phyloP scores from a whole-genome alignment of 2,888 invertebrate species.

The Glaucopsyche alexis region DNA sequence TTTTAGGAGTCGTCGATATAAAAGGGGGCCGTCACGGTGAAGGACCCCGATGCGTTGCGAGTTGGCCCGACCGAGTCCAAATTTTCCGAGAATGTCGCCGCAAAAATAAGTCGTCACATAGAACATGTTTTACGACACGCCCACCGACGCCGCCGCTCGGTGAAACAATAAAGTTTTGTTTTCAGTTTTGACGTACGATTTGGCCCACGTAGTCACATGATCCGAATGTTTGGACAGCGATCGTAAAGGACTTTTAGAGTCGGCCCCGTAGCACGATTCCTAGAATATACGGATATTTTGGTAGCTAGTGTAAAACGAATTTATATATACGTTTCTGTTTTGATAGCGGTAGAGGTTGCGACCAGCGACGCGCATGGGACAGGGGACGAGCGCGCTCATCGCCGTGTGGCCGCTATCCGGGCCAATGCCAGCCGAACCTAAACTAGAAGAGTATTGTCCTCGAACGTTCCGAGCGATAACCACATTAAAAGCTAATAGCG shows the following conservation, averaged over 20 bases:
- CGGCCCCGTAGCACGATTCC: not conserved
- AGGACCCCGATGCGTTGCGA: not conserved
- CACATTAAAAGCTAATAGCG: conserved; percentile 52
- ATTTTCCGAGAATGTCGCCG: conserved; percentile 56
- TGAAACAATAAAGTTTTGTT: conserved; percentile 59
- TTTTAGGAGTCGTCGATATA: no score
- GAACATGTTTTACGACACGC: conserved; percentile 65
- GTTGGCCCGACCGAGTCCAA: conserved; percentile 32
- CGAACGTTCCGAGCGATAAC: conserved; percentile 77
- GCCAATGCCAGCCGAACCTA: conserved; percentile 79
- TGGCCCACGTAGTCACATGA: conserved; percentile 60
- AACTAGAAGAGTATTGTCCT: conserved; percentile 80
- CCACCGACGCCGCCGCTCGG: conserved; percentile 51
- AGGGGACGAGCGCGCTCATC: conserved; percentile 71
- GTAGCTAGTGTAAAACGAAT: not conserved
- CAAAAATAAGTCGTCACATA: conserved; percentile 53
- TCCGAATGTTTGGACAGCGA: conserved; percentile 53
- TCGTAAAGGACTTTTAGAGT: conserved; percentile 36
- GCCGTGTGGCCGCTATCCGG: conserved; percentile 75
- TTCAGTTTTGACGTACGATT: conserved; percentile 51
- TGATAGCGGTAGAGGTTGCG: not conserved
- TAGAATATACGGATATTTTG: not conserved
- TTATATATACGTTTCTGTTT: conserved; percentile 3
- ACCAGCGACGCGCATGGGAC: conserved; percentile 35
- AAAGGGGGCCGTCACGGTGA: no score